Conservation (phyloP, 1,140 invertebrate species). For the Pollicipes pollicipes region DNA sequence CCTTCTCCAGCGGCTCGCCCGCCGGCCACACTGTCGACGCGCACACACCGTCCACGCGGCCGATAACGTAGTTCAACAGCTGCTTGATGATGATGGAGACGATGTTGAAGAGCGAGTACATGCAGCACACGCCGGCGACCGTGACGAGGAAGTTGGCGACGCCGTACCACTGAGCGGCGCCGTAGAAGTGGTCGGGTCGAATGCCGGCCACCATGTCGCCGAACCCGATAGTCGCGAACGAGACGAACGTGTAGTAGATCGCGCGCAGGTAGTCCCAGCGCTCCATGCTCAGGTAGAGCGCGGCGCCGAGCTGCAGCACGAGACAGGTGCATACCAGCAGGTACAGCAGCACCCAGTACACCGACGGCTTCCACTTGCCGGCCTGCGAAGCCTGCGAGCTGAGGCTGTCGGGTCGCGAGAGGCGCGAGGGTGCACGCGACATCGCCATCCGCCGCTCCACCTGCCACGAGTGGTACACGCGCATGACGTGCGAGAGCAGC, state of each 20-base stretch:
- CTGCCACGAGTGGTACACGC: conserved; percentile 22
- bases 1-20: background rate
- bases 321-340: conserved; percentile 36
- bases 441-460: background rate
- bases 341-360: conserved; percentile 52
- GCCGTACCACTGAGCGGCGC: background rate
- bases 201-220: conserved; percentile 48
- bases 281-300: conserved; percentile 37
- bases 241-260: conserved; percentile 51
- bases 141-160: conserved; percentile 40
- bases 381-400: conserved; percentile 23
- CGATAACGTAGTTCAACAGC: conserved; percentile 35
- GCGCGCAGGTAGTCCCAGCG: conserved; percentile 45
- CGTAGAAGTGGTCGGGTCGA: conserved; percentile 27
- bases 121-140: conserved; percentile 44
- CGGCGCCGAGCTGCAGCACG: conserved; percentile 34
- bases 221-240: conserved; percentile 51
- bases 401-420: background rate
- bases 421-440: conserved; percentile 21
- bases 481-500: conserved; percentile 41
- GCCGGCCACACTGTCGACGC: no score
- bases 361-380: conserved; percentile 45
- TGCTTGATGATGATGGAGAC: conserved; percentile 53
- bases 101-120: conserved; percentile 51
- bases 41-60: background rate